Conservation (phyloP, 1,140 invertebrate species). For the Drosophila tsacasi region DNA sequence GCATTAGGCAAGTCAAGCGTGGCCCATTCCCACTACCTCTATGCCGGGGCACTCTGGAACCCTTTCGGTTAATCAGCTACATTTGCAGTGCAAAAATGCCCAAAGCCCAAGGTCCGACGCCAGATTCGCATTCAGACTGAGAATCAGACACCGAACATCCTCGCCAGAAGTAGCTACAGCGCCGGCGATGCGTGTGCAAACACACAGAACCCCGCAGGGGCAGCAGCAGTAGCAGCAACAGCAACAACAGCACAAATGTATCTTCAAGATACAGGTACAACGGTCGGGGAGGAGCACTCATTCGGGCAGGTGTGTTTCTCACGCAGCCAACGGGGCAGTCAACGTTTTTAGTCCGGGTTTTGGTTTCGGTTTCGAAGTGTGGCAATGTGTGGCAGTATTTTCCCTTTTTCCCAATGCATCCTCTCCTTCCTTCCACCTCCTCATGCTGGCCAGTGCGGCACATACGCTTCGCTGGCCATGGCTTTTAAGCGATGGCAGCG, state of each 20-base stretch:
- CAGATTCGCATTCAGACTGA: conserved; percentile 21
- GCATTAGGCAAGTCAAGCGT: conserved; percentile 62
- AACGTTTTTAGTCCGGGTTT: conserved; percentile 33
- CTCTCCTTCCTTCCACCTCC: neutral
- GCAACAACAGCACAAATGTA: conserved; percentile 45
- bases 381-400: conserved; percentile 67
- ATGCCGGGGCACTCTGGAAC: conserved; percentile 24
- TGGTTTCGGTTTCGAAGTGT: conserved; percentile 72
- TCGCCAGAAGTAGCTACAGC: conserved; percentile 20
- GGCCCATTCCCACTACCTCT: conserved; percentile 9
- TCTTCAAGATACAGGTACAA: conserved; percentile 68
- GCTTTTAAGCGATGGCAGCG: conserved; percentile 19
- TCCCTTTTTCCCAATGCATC: conserved; percentile 20
- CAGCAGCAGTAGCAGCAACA: conserved; percentile 15
- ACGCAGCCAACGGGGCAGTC: conserved; percentile 63
- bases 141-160: conserved; percentile 34
- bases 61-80: conserved; percentile 44
- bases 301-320: conserved; percentile 81
- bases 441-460: conserved; percentile 62
- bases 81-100: conserved; percentile 44
- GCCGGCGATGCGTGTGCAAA: conserved; percentile 71
- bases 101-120: conserved; percentile 30
- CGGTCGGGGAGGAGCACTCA: neutral
- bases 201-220: conserved; percentile 38
- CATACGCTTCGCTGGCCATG: conserved; percentile 51